Evolutionary conservation across 2,113 vertebrate genomes (phyloP).

Genomic region (Athene cunicularia): DNA sequence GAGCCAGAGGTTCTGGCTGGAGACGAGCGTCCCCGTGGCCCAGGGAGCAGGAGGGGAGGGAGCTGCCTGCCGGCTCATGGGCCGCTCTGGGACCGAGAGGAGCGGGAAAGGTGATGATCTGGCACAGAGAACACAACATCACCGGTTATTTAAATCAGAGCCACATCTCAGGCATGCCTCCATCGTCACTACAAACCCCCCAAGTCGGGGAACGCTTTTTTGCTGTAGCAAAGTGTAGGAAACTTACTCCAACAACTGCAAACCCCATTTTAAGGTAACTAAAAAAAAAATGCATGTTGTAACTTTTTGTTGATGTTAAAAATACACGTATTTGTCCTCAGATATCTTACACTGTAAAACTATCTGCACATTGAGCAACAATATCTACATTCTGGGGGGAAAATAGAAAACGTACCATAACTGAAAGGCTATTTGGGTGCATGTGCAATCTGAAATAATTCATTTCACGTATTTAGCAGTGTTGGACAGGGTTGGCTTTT

Average conservation of each 20-base stretch:
- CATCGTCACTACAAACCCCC: neutral
- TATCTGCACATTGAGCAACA: neutral
- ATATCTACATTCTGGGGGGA: neutral
- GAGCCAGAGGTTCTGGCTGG: neutral
- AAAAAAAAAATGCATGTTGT: neutral
- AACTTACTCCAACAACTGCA: neutral
- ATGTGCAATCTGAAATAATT: neutral
- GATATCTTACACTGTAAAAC: neutral
- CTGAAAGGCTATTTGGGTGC: neutral
- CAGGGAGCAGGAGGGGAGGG: neutral
- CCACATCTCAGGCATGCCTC: neutral
- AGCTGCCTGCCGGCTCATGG: neutral
- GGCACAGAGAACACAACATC: neutral
- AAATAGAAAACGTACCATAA: neutral
- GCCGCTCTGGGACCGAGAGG: neutral
- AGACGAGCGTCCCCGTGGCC: rapidly evolving
- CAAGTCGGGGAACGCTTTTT: neutral
- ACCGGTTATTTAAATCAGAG: neutral
- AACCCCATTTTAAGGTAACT: neutral
- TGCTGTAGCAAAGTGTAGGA: neutral
- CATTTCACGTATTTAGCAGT: neutral
- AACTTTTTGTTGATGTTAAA: neutral
- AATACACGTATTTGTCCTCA: neutral
- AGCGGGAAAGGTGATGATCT: neutral
- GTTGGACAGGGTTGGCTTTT: neutral